Evolutionary conservation across 2,113 vertebrate genomes (phyloP), one percentile per base, ranked within the genome.

Genomic region (Holacanthus passer): DNA sequence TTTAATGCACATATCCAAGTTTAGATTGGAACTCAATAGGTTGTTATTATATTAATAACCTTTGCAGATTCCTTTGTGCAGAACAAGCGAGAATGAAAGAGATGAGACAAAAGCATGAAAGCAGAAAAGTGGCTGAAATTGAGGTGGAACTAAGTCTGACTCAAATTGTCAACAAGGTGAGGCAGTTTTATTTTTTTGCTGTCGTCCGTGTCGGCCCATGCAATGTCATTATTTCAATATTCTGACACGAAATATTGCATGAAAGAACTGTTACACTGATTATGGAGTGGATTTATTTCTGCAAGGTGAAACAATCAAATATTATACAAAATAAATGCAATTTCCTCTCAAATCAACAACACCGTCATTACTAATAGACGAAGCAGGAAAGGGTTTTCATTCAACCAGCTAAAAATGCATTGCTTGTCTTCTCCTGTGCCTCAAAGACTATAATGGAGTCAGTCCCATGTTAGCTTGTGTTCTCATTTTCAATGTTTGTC

Each of bases 31-130:
- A 24, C 35, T 75, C 19, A 77, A 27, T 35, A 50, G 3, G 10
- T 22, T 66, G 3, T 12, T 82, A 29, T 63, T 73, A 73, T 59
- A 64, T 69, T 41, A 60, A 81, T 58, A 55, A n/a, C 24, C 29
- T 79, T n/a, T 79, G 3, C 37, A 52, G 39, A 62, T 64, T 63
- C 27, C 8, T 55, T 31, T 39, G 31, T 35, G 69, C 22, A 74
- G 66, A 81, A 74, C 7, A 45, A 43, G 32, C 52, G 35, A 48
- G 19, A 19, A 37, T 7, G 32, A 52, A 43, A 27, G 16, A 56
- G 16, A 70, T 64, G 6, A 64, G 24, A 55, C 7, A 48, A 62
- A 24, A 14, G 35, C 69, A 66, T 4, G 13, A 35, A 75, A 59
- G 43, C 48, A 48, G 31, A 50, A 60, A 47, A 58, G 11, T 73